Percentiles rank a stretch among this genome's conserved stretches.
Evolutionary conservation across 2,888 invertebrate genomes (phyloP).

Genomic region (Agrochola macilenta): DNA sequence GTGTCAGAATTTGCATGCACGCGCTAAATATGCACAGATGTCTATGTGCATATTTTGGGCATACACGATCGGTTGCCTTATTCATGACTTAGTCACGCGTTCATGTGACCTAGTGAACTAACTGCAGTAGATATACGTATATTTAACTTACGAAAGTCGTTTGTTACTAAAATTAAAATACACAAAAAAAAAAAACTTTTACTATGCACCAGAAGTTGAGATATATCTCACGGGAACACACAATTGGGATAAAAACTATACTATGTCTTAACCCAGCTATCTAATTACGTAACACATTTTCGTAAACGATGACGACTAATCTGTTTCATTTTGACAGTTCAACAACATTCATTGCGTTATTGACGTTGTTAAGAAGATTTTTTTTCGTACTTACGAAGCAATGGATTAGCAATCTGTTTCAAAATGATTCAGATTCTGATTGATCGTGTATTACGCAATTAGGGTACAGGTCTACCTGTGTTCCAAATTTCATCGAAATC

Average conservation of each 20-base stretch:
- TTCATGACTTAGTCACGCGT: conserved; percentile 5
- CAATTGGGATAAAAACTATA: not conserved
- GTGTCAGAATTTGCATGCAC: conserved; percentile 22
- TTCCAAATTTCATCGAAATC: not conserved
- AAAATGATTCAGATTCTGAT: too few species aligned
- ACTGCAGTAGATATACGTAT: not conserved
- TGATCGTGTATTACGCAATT: too few species aligned
- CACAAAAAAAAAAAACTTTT: not conserved
- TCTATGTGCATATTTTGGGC: conserved; percentile 21
- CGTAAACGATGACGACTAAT: too few species aligned
- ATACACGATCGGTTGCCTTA: not conserved
- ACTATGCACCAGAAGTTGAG: not conserved
- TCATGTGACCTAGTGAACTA: conserved; percentile 5
- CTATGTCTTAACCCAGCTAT: too few species aligned
- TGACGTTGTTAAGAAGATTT: too few species aligned
- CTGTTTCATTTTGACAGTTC: too few species aligned
- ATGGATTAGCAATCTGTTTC: too few species aligned
- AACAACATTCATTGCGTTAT: too few species aligned
- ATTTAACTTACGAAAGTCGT: too few species aligned
- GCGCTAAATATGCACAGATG: not conserved
- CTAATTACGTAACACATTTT: too few species aligned
- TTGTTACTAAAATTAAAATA: too few species aligned
- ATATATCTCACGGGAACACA: not conserved
- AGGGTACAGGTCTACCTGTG: not conserved
- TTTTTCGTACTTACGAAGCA: too few species aligned